Base-by-base conservation (phyloP, 2,888 invertebrate genomes). In the Coleophora deauratella region DNA sequence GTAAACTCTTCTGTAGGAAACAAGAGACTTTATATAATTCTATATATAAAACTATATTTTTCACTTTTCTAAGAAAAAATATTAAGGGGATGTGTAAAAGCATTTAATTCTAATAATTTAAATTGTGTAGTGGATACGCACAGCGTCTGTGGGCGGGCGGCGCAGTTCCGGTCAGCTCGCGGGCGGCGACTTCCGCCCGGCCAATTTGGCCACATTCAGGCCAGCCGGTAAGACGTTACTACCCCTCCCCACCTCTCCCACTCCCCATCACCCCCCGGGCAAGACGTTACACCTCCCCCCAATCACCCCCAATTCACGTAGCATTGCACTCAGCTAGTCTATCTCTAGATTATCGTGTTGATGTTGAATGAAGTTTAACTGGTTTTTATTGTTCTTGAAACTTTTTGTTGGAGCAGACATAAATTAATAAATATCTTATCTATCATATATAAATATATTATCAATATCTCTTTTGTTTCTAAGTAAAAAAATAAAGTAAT, bases 121-220 rank as follows among this genome's bases (percentile, higher is more conserved):
- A n/a, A n/a, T n/a, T n/a, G n/a, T n/a, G 40, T 40, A 73, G 62
- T 67, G 81, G 71, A 69, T 46, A 66, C 60, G 40, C 53, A 68
- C 73, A 75, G 74, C 71, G 73, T 72, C 70, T 58, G 63, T 53
- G 65, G 70, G 70, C 66, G 69, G 71, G 67, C 59, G 72, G 67
- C 62, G 57, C 62, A 68, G 73, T 81, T 84, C 84, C 84, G 84
- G 84, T 84, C 82, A 82, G 81, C 78, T 80, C 81, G 80, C 77
- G 84, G 82, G 72, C 75, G 73, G 68, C 66, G 62, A 70, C 77
- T 81, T 82, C 84, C 84, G 82, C 59, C 64, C 68, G 67, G 70
- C 73, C 84, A 85, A 85, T 85, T 84, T 85, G 78, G 73, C 72
- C 80, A 77, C 80, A 85, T 85, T 85, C 82, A 84, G 56, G 60